These are phyloP conservation scores for Eptesicus fuscus DNA, from an alignment of 2,113 vertebrate species.

Conservation along the genomic window DNA sequence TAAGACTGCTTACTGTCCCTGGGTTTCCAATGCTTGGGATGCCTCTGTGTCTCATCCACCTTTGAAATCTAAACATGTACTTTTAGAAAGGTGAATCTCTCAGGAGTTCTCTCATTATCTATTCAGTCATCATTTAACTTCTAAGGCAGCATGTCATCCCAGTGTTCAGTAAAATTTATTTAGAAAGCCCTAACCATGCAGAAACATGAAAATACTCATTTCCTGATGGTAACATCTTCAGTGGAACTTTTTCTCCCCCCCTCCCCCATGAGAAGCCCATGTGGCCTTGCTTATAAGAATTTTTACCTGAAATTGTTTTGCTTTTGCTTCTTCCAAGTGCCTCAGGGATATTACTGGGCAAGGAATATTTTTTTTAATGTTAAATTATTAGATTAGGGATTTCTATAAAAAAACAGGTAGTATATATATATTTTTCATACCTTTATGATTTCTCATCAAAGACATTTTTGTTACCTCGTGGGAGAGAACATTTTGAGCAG, in stretches of 20 bases:
- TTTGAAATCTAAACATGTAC: neutral
- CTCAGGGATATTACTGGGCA: neutral
- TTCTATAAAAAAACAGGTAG: neutral
- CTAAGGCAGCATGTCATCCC: neutral
- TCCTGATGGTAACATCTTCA: neutral
- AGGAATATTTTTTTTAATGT: neutral
- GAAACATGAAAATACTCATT: conserved; percentile 10
- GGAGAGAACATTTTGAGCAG: neutral
- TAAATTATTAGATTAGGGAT: neutral
- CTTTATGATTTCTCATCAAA: neutral
- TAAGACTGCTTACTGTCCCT: neutral
- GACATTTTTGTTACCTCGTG: neutral
- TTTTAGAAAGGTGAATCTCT: neutral
- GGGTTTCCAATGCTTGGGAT: neutral
- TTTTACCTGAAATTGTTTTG: neutral
- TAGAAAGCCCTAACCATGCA: neutral
- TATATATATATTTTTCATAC: neutral
- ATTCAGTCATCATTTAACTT: conserved; percentile 3
- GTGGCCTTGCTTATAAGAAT: neutral
- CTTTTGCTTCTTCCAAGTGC: neutral
- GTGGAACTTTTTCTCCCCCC: neutral
- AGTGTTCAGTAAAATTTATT: neutral
- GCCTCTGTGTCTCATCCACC: neutral
- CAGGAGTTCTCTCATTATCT: neutral
- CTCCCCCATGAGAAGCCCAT: neutral